phyloP scores from a whole-genome alignment of 2,113 vertebrate species.

The Cololabis saira region DNA sequence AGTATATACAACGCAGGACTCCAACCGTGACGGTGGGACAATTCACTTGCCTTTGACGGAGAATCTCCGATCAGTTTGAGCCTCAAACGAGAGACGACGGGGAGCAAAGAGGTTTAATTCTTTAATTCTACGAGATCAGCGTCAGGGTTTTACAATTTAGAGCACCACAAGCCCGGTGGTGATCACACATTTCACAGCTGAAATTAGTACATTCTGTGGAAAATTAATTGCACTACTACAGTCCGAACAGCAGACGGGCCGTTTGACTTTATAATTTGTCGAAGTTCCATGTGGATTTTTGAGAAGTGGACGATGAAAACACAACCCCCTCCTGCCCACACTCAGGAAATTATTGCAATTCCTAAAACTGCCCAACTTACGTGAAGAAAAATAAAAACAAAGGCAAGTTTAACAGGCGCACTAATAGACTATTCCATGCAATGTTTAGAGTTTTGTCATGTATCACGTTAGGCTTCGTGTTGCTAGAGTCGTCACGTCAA shows the following conservation, averaged over 20 bases:
- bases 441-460: slow-evolving; percentile 68
- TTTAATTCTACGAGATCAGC: slow-evolving; percentile 21
- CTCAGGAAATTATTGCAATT: slow-evolving; percentile 68
- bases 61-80: slow-evolving; percentile 54
- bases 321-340: slow-evolving; percentile 23
- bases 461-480: slow-evolving; percentile 62
- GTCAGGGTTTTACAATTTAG: slow-evolving; percentile 58
- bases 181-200: slow-evolving; percentile 58
- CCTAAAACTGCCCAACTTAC: slow-evolving; percentile 51
- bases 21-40: slow-evolving; percentile 70
- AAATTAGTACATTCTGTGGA: slow-evolving; percentile 65
- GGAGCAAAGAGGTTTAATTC: slow-evolving; percentile 21
- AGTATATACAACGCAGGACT: slow-evolving; percentile 78
- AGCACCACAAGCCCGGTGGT: slow-evolving; percentile 31
- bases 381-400: slow-evolving; percentile 68
- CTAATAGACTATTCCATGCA: slow-evolving; percentile 79
- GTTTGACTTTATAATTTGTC: slow-evolving; percentile 43
- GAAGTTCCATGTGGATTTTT: slow-evolving; percentile 44
- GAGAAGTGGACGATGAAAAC: slow-evolving; percentile 36
- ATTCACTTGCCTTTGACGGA: slow-evolving; percentile 61
- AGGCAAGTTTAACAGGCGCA: slow-evolving; percentile 77
- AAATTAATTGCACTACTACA: slow-evolving; percentile 63
- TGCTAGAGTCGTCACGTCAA: slow-evolving; percentile 59
- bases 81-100: slow-evolving; percentile 59
- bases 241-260: slow-evolving; percentile 59